Base-by-base conservation (phyloP, 2,888 invertebrate species). In the Tuberolachnus salignus region DNA sequence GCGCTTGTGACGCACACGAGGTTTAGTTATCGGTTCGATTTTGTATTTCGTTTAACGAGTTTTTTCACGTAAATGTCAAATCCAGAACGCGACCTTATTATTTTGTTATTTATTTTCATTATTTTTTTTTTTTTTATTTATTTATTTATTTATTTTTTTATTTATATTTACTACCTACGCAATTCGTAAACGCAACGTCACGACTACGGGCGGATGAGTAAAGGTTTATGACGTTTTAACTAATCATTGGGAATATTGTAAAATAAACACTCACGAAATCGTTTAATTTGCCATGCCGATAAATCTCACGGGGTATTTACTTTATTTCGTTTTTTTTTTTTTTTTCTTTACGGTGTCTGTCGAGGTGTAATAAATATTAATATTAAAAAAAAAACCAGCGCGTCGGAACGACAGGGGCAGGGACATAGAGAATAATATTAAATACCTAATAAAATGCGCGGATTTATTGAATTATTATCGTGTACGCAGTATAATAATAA, bases 31-130 rank as follows among this genome's bases (percentile, higher is more conserved):
- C 19, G 42, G n/a, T n/a, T n/a, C n/a, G n/a, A n/a, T n/a, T n/a
- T n/a, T n/a, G n/a, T n/a, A 13, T 59, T 71, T 53, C 44, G 10
- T 71, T 71, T 34, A 46, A 71, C 59, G 46, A 71, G 72, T 49
- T 61, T 34, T 34, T 34, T 59, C 26, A 26, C 21, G 4, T 10
- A 1, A 46, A 59, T 61, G 59, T 4, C 19, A 21, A 49, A 23
- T 55, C 6, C 9, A 42, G n/a, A 16, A 72, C n/a, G 1, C 19
- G 59, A 61, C 34, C 34, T 34, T 34, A 34, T 34, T 34, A 34
- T 6, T 34, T 34, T 34, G 6, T 34, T 34, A 34, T 34, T 34
- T 3, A 34, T 6, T 3, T 34, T 34, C 34, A 6, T 34, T 34
- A 4, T 6, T 26, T 59, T 72, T 26, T 49, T 49, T 19, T 59